Conservation (phyloP, 2,888 invertebrate species). For the Athalia rosae region DNA sequence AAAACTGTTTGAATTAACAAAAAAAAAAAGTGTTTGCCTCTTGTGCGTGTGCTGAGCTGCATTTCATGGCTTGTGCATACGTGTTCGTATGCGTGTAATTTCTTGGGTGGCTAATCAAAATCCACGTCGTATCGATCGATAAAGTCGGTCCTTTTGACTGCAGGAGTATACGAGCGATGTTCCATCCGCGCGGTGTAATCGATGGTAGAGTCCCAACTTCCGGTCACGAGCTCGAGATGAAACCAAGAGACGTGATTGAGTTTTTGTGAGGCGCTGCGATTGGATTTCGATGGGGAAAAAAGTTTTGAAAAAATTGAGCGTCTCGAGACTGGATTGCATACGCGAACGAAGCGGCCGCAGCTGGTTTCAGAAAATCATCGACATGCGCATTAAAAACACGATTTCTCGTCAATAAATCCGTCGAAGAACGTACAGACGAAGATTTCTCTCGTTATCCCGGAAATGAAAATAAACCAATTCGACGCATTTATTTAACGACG, state of each 20-base stretch:
- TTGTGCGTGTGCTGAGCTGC: no score
- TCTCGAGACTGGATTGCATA: not conserved
- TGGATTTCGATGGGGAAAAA: no score
- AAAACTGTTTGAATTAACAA: slow-evolving; percentile 12
- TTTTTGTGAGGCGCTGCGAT: not conserved
- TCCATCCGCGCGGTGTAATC: slow-evolving; percentile 7
- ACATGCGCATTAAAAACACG: not conserved
- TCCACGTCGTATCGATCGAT: slow-evolving; percentile 12
- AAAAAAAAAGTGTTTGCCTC: not conserved
- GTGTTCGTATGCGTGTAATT: not conserved
- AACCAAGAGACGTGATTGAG: not conserved
- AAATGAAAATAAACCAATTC: slow-evolving; percentile 36
- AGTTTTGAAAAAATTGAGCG: not conserved
- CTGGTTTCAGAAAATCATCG: not conserved
- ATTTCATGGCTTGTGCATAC: not conserved
- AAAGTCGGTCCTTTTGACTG: slow-evolving; percentile 21
- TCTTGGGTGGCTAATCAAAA: slow-evolving; percentile 35
- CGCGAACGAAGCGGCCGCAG: not conserved
- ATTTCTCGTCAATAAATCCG: not conserved
- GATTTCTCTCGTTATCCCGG: slow-evolving; percentile 28
- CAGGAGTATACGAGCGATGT: slow-evolving; percentile 2
- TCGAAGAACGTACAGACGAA: not conserved
- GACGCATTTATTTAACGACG: slow-evolving; percentile 1
- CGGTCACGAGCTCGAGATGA: slow-evolving; percentile 22
- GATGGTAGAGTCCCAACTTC: slow-evolving; percentile 15